Evolutionary conservation across 92 coral and sea anemone species (phyloP).

Genomic region (Scolanthus callimorphus): DNA sequence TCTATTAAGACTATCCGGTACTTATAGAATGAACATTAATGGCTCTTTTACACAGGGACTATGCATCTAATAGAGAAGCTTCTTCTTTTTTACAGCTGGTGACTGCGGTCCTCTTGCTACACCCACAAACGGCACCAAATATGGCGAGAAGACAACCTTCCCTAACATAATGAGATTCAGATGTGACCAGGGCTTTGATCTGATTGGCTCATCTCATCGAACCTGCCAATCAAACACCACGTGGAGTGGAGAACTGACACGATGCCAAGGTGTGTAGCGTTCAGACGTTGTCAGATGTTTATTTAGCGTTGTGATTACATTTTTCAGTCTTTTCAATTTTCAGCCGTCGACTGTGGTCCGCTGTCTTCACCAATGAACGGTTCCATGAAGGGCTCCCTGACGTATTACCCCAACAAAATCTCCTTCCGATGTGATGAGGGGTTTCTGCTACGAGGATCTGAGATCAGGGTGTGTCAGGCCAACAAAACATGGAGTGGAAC

Average conservation of each 20-base stretch:
- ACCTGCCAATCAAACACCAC: slow-evolving; percentile 42
- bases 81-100: slow-evolving; percentile 1
- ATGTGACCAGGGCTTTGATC: slow-evolving; percentile 46
- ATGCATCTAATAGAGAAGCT: not conserved
- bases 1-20: too few species aligned
- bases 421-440: slow-evolving; percentile 36
- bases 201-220: slow-evolving; percentile 26
- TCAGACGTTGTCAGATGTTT: slow-evolving; percentile 39
- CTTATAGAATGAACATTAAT: not conserved
- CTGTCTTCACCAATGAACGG: slow-evolving; percentile 46
- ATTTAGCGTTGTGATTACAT: too few species aligned
- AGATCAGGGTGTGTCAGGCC: slow-evolving; percentile 18
- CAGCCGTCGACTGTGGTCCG: slow-evolving; percentile 51
- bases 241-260: slow-evolving; percentile 41
- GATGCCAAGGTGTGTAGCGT: slow-evolving; percentile 41
- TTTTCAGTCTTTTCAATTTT: not conserved
- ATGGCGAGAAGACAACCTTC: slow-evolving; percentile 18
- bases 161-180: slow-evolving; percentile 30
- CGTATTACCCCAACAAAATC: slow-evolving; percentile 17
- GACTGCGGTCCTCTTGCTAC: slow-evolving; percentile 18
- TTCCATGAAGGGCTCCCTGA: slow-evolving; percentile 14
- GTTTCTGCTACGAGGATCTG: slow-evolving; percentile 33
- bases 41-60: not conserved
- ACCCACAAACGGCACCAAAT: slow-evolving; percentile 19
- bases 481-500: slow-evolving; percentile 42